Base-by-base conservation (phyloP, 1,140 invertebrate genomes). In the Bombus terrestris region DNA sequence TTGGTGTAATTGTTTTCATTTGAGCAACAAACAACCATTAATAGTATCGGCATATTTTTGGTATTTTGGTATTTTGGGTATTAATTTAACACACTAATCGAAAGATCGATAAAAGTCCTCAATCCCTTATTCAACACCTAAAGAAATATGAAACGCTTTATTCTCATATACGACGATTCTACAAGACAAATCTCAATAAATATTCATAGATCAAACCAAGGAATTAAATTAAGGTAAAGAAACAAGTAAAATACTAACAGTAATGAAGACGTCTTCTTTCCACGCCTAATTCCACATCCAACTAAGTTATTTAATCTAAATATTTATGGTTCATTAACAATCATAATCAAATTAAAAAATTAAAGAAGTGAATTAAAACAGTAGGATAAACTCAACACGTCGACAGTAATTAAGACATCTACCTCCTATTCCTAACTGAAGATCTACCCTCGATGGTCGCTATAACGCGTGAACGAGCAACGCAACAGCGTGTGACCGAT, bases 401-500 rank as follows among this genome's bases (percentile, higher is more conserved):
- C 47, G 64, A 57, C 9, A 32, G 9, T 12, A 25, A 79, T 5
- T 22, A 12, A 28, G 6, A 66, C 22, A 9, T 43, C 18, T n/a
- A 13, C 5, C 37, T 9, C 25, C 35, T 53, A 76, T 47, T 39
- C 37, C 39, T 43, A 39, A 39, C 80, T 86, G 15, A 74, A 69
- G 32, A 79, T 32, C 9, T 25, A 35, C 0, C 22, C 5, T 47
- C 13, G 12, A 57, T 15, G 39, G 1, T 39, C 35, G n/a, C 18
- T 15, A 3, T 12, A 69, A 4, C 32, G 73, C 73, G 78, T 59
- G 68, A 39, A 72, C 57, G 37, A 69, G 35, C 43, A 41, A 78
- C 74, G 81, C 81, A 68, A 73, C 81, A 59, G 81, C 39, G 68
- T 73, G 47, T 62, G 35, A 35, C 62, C 8, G 62, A 28, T 18